Evolutionary conservation across 2,888 invertebrate genomes (phyloP).

Genomic region (Oligia fasciuncula): DNA sequence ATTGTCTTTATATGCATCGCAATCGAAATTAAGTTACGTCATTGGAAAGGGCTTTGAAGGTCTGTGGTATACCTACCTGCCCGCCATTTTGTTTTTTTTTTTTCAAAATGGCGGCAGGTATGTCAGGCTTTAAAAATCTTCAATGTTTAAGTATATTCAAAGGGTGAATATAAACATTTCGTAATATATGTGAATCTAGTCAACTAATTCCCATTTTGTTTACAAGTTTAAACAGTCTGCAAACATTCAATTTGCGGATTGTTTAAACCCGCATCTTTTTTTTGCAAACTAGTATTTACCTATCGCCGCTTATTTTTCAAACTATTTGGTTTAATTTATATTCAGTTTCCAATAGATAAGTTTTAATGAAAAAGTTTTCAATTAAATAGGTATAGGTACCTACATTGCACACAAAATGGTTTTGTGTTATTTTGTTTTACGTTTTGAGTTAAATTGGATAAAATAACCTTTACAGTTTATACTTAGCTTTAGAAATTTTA

Average conservation of each 20-base stretch:
- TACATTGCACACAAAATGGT: no score
- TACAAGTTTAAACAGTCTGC: not conserved
- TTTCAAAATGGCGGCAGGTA: no score
- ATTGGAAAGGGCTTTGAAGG: not conserved
- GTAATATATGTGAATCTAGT: not conserved
- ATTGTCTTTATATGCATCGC: not conserved
- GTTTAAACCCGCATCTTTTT: conserved; percentile 3
- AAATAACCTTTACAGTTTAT: conserved; percentile 7
- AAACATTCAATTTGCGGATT: conserved; percentile 18
- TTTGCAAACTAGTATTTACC: conserved; percentile 11
- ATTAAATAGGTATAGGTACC: not conserved
- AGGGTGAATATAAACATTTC: no score
- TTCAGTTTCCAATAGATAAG: conserved; percentile 19
- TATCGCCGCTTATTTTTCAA: conserved; percentile 17
- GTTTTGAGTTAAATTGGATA: conserved; percentile 5
- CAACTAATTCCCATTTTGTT: conserved; percentile 4
- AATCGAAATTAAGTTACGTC: not conserved
- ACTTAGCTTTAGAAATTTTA: not conserved
- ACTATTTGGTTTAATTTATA: conserved; percentile 17
- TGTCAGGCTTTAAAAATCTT: no score
- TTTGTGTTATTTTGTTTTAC: conserved; percentile 11
- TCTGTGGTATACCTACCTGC: no score
- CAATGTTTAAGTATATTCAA: no score
- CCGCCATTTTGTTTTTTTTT: no score
- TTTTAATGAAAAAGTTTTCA: conserved; percentile 46